Conservation (phyloP, 2,797 vertebrate genomes). For the Gymnocypris eckloni region DNA sequence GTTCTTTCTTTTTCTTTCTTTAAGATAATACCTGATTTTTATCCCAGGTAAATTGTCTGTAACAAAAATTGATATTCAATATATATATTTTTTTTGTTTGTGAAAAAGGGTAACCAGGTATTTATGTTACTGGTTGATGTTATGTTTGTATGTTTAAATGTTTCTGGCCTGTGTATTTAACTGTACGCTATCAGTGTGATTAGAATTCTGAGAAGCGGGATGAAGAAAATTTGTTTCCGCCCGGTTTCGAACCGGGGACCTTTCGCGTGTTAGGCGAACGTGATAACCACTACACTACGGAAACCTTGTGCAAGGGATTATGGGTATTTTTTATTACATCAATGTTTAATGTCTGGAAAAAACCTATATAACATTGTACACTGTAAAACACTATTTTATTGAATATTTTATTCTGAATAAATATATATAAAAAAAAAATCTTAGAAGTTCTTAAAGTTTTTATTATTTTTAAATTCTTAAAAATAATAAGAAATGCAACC, state of each 20-base stretch:
- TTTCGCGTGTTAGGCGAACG: slow-evolving; percentile 7
- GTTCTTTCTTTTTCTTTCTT: too few relatives aligned
- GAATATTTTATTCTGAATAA: too few relatives aligned
- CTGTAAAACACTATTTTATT: too few relatives aligned
- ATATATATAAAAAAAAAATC: background rate
- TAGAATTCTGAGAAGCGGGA: too few relatives aligned
- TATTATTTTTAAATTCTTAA: too few relatives aligned
- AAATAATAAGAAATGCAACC: too few relatives aligned
- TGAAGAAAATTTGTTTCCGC: background rate
- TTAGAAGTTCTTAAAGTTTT: too few relatives aligned
- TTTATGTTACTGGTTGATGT: background rate
- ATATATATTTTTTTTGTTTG: background rate
- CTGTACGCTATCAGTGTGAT: background rate
- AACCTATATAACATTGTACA: too few relatives aligned
- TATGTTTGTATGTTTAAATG: too few relatives aligned
- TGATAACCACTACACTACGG: slow-evolving; percentile 46
- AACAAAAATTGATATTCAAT: background rate
- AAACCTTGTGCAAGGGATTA: background rate
- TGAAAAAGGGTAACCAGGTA: background rate
- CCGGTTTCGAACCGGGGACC: background rate
- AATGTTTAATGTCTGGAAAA: too few relatives aligned
- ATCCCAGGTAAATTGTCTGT: background rate
- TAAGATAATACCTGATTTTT: background rate
- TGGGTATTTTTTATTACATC: too few relatives aligned
- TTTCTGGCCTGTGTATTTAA: background rate